These are phyloP conservation scores for Lampris incognitus DNA, from an alignment of 2,113 vertebrate species.

Conservation along the genomic window DNA sequence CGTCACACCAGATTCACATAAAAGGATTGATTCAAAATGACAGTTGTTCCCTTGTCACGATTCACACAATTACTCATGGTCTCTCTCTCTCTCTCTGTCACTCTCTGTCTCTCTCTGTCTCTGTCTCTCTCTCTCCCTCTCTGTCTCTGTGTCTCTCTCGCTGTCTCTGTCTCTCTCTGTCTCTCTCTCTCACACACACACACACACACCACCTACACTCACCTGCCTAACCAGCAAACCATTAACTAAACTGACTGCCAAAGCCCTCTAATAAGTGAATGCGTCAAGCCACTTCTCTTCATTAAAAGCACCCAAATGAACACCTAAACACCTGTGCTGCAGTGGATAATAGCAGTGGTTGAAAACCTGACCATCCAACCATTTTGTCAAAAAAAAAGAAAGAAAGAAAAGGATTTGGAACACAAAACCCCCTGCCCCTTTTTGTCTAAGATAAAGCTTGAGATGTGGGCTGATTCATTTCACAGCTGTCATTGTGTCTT, in stretches of 20 bases:
- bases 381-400: constrained; percentile 7
- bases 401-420: constrained; percentile 2
- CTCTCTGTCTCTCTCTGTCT: background rate
- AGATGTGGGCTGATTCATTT: constrained; percentile 57
- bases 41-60: background rate
- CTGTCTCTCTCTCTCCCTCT: background rate
- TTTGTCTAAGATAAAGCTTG: background rate
- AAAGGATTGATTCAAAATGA: constrained; percentile 21
- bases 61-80: no score
- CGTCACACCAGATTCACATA: constrained; percentile 5
- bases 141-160: no score
- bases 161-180: no score
- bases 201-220: background rate
- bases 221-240: background rate
- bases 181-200: background rate
- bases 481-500: constrained; percentile 65
- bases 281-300: background rate
- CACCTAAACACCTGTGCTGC: background rate
- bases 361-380: background rate
- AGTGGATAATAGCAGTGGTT: background rate
- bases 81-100: background rate
- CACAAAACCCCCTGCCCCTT: background rate
- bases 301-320: background rate
- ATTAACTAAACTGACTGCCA: background rate
- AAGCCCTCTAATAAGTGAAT: background rate